Evolutionary conservation across 2,113 vertebrate genomes (phyloP).

Genomic region (Podocnemis expansa): DNA sequence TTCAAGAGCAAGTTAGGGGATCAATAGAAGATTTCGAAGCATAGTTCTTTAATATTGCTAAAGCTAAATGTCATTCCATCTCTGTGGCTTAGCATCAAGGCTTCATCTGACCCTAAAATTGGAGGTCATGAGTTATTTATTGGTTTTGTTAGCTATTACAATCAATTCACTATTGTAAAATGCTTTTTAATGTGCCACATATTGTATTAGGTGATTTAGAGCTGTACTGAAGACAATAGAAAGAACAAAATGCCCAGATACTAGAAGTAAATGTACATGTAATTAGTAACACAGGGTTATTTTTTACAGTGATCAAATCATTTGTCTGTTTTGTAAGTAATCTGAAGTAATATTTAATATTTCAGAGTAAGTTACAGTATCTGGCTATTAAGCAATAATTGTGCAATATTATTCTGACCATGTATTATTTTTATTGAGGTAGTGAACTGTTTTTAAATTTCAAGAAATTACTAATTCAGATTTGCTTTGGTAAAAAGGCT

Average conservation of each 20-base stretch:
- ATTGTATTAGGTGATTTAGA: background rate
- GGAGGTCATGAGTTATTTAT: background rate
- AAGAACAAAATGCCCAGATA: background rate
- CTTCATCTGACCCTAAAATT: background rate
- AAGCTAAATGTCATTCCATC: constrained; percentile 56
- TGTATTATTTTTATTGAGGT: background rate
- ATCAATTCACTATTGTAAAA: background rate
- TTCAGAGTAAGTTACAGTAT: background rate
- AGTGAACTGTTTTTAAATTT: constrained; percentile 3
- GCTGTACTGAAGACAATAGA: background rate
- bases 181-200: background rate
- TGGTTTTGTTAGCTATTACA: background rate
- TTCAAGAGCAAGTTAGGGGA: background rate
- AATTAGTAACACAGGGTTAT: background rate
- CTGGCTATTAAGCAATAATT: background rate
- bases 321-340: background rate
- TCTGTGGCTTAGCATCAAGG: background rate
- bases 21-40: constrained; percentile 1
- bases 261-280: background rate
- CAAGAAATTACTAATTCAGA: background rate
- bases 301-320: background rate
- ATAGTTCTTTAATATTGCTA: constrained; percentile 59
- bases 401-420: background rate
- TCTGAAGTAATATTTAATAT: background rate
- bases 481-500: constrained; percentile 6